Evolutionary conservation across 2,888 invertebrate species (phyloP), one percentile per base, ranked within the genome.

Genomic region (Eurytoma adleriae): DNA sequence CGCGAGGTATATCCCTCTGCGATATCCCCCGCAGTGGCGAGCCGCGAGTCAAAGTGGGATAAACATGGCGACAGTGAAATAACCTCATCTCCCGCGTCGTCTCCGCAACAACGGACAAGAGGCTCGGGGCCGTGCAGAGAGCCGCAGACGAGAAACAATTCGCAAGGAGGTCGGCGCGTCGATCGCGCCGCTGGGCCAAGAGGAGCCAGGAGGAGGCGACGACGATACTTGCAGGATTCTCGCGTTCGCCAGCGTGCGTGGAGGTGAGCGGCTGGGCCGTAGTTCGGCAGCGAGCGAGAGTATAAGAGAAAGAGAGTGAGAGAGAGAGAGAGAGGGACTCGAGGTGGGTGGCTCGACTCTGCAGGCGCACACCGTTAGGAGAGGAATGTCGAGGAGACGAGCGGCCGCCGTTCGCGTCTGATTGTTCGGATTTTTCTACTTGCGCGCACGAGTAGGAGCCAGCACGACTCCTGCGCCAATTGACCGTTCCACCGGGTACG

Each of bases 31-130:
- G 40, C 69, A 56, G 30, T 48, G 50, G 12, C 52, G 10, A 27
- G 40, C 40, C 14, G 20, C 18, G 64, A 70, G 50, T 71, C 64
- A 66, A 56, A 48, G 64, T 16, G 56, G 14, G 30, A 62, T 40
- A 54, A 79, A 79, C 66, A 79, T 79, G 75, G 74, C 70, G 79
- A 66, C 75, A 57, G 24, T 20, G 18, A 75, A 75, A 70, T 79
- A 79, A 79, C 75, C 74, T 79, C 64, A 54, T n/a, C 59, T 66
- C 27, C 66, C 24, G 50, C 54, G 27, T 68, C 67, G 40, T 62
- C 61, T 67, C 24, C 27, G 59, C 30, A 7, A 2, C 40, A n/a
- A 48, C 24, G 57, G 27, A 54, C 24, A 61, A n/a, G 30, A 40
- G 24, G 70, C 27, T 52, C 54, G 30, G 61, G 3, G 59, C 61